These are phyloP conservation scores for Lepus timidus DNA, from an alignment of 2,113 vertebrate genomes.

Conservation along the genomic window DNA sequence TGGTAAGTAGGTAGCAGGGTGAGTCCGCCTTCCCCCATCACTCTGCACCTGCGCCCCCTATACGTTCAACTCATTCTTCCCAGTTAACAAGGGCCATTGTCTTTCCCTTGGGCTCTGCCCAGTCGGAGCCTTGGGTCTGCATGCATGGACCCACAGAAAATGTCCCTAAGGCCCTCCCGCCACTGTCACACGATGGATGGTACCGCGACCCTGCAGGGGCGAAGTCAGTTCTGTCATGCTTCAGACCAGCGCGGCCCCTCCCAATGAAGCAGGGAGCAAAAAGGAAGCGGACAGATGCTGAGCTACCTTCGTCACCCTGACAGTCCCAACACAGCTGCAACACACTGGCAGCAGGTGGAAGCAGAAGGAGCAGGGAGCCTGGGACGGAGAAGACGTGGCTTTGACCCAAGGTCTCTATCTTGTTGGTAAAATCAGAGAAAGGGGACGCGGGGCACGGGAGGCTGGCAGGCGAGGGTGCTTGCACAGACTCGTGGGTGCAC, in stretches of 20 bases:
- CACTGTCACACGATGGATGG: slow-evolving; percentile 66
- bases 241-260: background rate
- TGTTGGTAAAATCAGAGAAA: background rate
- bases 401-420: background rate
- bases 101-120: slow-evolving; percentile 69
- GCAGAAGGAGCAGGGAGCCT: background rate
- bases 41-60: slow-evolving; percentile 40
- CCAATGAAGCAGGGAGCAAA: background rate
- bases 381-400: background rate
- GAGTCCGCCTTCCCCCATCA: slow-evolving; percentile 64
- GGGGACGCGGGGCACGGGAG: too few species aligned
- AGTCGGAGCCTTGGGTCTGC: slow-evolving; percentile 74
- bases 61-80: slow-evolving; percentile 86
- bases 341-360: background rate
- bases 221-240: slow-evolving; percentile 20
- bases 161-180: slow-evolving; percentile 80
- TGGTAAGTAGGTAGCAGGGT: slow-evolving; percentile 85
- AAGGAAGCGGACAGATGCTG: background rate
- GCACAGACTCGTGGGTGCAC: too few species aligned
- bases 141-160: slow-evolving; percentile 73
- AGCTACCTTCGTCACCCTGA: background rate
- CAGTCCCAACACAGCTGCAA: background rate
- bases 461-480: too few species aligned
- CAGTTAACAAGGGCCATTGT: slow-evolving; percentile 82
- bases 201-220: slow-evolving; percentile 58